Percentiles rank a stretch among this genome's conserved stretches.
Evolutionary conservation across 2,797 vertebrate genomes (phyloP).

Genomic region (Geotria australis): DNA sequence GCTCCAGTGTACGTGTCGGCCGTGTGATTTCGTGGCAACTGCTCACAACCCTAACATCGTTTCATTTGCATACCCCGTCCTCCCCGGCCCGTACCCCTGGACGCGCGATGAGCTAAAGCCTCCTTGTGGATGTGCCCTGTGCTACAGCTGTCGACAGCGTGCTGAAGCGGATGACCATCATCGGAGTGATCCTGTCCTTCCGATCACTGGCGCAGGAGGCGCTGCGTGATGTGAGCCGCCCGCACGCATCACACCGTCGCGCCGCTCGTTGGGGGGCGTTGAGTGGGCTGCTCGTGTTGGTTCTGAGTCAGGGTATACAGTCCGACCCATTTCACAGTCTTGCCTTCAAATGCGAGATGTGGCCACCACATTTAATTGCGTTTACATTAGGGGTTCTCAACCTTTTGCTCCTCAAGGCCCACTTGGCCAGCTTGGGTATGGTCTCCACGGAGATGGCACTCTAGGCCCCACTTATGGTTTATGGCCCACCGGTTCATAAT

Average conservation of each 20-base stretch:
- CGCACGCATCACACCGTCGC: not conserved
- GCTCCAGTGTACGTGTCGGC: slow-evolving; percentile 20
- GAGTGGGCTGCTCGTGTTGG: no score
- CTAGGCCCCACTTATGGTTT: no score
- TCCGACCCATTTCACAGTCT: no score
- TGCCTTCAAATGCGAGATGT: no score
- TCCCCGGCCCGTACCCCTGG: not conserved
- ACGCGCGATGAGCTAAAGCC: slow-evolving; percentile 3
- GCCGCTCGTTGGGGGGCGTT: not conserved
- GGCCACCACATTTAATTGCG: no score
- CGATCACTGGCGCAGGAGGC: slow-evolving; percentile 26
- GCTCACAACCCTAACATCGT: not conserved
- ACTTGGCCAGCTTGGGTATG: no score
- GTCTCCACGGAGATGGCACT: no score
- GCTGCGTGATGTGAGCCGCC: slow-evolving; percentile 29
- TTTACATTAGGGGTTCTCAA: no score
- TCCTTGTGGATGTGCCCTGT: not conserved
- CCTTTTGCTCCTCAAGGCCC: no score
- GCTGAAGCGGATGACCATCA: slow-evolving; percentile 59
- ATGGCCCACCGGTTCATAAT: no score
- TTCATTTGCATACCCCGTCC: not conserved
- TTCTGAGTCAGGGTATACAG: no score
- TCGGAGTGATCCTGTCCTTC: slow-evolving; percentile 39
- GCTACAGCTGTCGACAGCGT: slow-evolving; percentile 40
- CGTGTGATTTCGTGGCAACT: no score